Conservation (phyloP, 2,888 invertebrate species). For the Acleris emargana region DNA sequence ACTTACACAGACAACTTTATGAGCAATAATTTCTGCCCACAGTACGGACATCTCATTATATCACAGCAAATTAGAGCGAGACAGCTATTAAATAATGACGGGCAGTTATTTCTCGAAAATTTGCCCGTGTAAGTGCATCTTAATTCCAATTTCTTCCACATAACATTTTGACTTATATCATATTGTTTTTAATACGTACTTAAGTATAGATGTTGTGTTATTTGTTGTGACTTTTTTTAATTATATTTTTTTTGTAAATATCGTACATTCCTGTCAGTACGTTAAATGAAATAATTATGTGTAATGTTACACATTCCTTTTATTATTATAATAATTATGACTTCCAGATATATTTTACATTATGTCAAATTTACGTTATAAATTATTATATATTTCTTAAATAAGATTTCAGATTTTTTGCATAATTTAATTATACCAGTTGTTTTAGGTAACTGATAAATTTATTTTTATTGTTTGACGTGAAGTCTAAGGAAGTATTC, state of each 20-base stretch:
- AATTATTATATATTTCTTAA: slow-evolving; percentile 3
- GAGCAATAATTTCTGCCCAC: too few relatives aligned
- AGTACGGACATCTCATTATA: too few relatives aligned
- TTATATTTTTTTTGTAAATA: slow-evolving; percentile 17
- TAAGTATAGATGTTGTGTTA: slow-evolving; percentile 26
- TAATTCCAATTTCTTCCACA: slow-evolving; percentile 19
- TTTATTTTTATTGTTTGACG: slow-evolving; percentile 15
- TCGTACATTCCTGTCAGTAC: slow-evolving; percentile 27
- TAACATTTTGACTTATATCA: slow-evolving; percentile 8
- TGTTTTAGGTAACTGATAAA: slow-evolving; percentile 16
- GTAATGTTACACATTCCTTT: slow-evolving; percentile 28
- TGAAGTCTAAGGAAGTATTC: background rate
- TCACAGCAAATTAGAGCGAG: too few relatives aligned
- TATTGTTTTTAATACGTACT: slow-evolving; percentile 20
- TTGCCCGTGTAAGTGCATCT: too few relatives aligned
- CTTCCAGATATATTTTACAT: background rate
- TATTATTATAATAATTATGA: background rate
- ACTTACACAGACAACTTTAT: too few relatives aligned
- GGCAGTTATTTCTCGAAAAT: too few relatives aligned
- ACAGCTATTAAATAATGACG: too few relatives aligned
- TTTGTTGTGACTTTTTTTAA: slow-evolving; percentile 20
- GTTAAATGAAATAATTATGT: slow-evolving; percentile 3
- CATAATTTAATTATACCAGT: slow-evolving; percentile 15
- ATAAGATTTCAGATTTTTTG: slow-evolving; percentile 9
- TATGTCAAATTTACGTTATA: background rate